Evolutionary conservation across 2,888 invertebrate species (phyloP).

Genomic region (Drosophila setosimentum): DNA sequence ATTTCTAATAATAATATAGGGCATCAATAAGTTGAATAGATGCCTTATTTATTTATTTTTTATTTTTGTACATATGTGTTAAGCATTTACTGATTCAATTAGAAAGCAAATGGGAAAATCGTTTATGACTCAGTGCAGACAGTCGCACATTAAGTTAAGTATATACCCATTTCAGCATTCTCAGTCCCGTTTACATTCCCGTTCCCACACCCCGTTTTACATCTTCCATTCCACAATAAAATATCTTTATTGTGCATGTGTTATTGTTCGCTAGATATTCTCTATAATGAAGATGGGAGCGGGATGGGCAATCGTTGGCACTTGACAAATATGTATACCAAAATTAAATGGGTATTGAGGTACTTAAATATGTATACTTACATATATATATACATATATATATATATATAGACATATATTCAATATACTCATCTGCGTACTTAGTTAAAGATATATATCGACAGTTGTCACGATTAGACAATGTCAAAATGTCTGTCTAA

Average conservation of each 20-base stretch:
- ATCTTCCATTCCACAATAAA: slow-evolving; percentile 23
- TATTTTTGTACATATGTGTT: slow-evolving; percentile 43
- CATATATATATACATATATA: too few species aligned
- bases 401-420: background rate
- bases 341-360: slow-evolving; percentile 25
- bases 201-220: background rate
- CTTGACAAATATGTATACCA: slow-evolving; percentile 8
- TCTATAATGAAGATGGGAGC: background rate
- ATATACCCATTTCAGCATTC: slow-evolving; percentile 20
- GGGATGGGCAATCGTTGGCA: slow-evolving; percentile 15
- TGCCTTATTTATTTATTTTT: background rate
- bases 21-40: slow-evolving; percentile 23
- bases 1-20: background rate
- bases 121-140: slow-evolving; percentile 61
- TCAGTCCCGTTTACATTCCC: background rate
- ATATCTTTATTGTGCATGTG: slow-evolving; percentile 49
- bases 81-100: slow-evolving; percentile 65
- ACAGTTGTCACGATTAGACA: slow-evolving; percentile 39
- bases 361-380: slow-evolving; percentile 18
- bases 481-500: slow-evolving; percentile 55
- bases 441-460: slow-evolving; percentile 39
- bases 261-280: slow-evolving; percentile 46
- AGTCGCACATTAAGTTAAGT: slow-evolving; percentile 41
- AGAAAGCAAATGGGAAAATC: slow-evolving; percentile 65
- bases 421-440: slow-evolving; percentile 11